These are phyloP conservation scores for Diogma glabrata DNA, from an alignment of 2,888 invertebrate genomes.

Conservation along the genomic window DNA sequence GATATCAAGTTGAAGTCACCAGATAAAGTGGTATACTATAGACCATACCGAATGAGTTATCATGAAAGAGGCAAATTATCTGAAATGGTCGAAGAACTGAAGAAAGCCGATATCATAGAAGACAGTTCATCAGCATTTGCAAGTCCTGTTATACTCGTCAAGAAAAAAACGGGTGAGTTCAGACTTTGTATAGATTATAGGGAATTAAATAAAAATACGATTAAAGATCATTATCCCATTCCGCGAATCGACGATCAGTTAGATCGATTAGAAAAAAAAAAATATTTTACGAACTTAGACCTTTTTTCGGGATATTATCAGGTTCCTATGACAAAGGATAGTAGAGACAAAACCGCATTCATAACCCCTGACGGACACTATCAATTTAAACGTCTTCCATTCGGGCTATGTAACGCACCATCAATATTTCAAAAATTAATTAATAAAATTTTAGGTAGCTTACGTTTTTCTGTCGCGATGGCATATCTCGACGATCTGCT, in stretches of 20 bases:
- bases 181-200: background rate
- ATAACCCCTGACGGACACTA: slow-evolving; percentile 20
- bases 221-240: background rate
- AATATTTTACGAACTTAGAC: slow-evolving; percentile 19
- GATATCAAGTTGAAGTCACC: background rate
- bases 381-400: slow-evolving; percentile 13
- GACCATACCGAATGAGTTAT: background rate
- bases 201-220: background rate
- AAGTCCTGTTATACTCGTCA: background rate
- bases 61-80: background rate
- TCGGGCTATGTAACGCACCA: too few relatives aligned
- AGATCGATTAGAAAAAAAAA: slow-evolving; percentile 16
- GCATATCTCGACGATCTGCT: slow-evolving; percentile 21
- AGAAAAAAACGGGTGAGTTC: background rate
- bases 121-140: background rate
- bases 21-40: background rate
- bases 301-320: slow-evolving; percentile 20
- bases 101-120: background rate
- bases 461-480: slow-evolving; percentile 15
- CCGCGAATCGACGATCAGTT: background rate
- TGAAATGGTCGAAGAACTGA: background rate
- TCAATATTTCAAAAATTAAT: too few relatives aligned
- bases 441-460: slow-evolving; percentile 8
- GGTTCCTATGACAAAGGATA: slow-evolving; percentile 20
- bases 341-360: slow-evolving; percentile 21